Evolutionary conservation across 1,140 invertebrate species (phyloP), one percentile per base, ranked within the genome.

Genomic region (Sogatella furcifera): DNA sequence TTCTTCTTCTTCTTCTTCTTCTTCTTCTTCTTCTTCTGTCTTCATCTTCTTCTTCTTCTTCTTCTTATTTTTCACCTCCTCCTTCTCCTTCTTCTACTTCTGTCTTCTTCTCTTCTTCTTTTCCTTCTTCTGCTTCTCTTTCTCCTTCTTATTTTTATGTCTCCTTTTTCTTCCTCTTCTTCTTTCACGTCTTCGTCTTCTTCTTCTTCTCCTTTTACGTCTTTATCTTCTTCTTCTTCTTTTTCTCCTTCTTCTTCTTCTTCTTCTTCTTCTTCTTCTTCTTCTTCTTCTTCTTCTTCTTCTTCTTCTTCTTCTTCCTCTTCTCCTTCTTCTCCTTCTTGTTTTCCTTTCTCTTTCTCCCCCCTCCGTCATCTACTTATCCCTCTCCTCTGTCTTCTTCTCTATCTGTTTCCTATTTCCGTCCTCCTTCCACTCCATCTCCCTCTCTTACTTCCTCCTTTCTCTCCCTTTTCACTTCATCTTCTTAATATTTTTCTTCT

Each of bases 281-380:
- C 61, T 64, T 42, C 38, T 44, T 63, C 59, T 57, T 59, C 56
- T 59, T 57, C 49, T 63, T 52, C 42, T 42, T 62, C 55, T 62
- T 34, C 53, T 53, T 62, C 58, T 46, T 43, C 61, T 52, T 62
- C 61, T 62, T 41, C 60, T 49, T 61, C 57, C 60, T 57, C 60
- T 58, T 60, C 61, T 62, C 56, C 60, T 49, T 60, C 61, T 62
- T 43, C 60, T 58, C 60, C 62, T 62, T 54, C 52, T 28, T 62
- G 17, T 62, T 34, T 55, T 59, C 55, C 59, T 52, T 28, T 60
- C 53, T 55, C 52, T 61, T 34, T 6, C 57, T 54, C 49, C 42
- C 46, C 59, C 53, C 43, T 63, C 55, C 46, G 24, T 64, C 55
- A 53, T 54, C 59, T 44, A 59, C 49, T 62, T 61, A 44, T 59